These are phyloP conservation scores for Diachasmimorpha longicaudata DNA, from an alignment of 1,140 invertebrate species.

Conservation along the genomic window DNA sequence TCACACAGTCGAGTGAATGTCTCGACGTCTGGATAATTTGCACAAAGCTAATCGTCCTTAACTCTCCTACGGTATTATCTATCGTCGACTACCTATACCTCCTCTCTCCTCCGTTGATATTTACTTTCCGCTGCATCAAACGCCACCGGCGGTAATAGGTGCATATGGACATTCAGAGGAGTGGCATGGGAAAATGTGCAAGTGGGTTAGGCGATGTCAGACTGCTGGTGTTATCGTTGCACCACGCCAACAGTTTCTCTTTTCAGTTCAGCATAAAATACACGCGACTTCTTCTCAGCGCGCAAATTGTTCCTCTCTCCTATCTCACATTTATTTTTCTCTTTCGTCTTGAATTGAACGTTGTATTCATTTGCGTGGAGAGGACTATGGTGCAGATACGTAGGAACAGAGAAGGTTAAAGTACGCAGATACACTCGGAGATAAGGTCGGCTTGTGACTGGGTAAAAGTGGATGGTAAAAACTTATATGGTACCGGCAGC, in stretches of 20 bases:
- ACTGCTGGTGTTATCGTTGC: neutral
- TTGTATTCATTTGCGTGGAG: neutral
- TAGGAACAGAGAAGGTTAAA: neutral
- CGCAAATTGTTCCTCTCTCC: neutral
- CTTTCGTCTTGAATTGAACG: neutral
- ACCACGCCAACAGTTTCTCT: slow-evolving; percentile 13
- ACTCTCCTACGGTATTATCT: neutral
- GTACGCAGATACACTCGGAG: neutral
- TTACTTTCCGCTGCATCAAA: neutral
- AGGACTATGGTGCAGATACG: neutral
- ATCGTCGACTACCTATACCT: neutral
- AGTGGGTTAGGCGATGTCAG: slow-evolving; percentile 26
- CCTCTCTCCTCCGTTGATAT: neutral
- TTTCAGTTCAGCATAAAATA: neutral
- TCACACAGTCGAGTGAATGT: neutral
- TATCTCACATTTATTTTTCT: too few species aligned
- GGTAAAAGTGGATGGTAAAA: neutral
- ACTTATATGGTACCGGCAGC: neutral
- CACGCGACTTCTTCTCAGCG: neutral
- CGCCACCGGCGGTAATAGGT: slow-evolving; percentile 26
- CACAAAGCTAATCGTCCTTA: neutral
- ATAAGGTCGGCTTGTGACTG: neutral
- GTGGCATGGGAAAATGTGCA: slow-evolving; percentile 34
- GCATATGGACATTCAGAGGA: slow-evolving; percentile 21
- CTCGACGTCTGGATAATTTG: neutral